Conservation (phyloP, 2,113 vertebrate genomes). For the Proteles cristata region DNA sequence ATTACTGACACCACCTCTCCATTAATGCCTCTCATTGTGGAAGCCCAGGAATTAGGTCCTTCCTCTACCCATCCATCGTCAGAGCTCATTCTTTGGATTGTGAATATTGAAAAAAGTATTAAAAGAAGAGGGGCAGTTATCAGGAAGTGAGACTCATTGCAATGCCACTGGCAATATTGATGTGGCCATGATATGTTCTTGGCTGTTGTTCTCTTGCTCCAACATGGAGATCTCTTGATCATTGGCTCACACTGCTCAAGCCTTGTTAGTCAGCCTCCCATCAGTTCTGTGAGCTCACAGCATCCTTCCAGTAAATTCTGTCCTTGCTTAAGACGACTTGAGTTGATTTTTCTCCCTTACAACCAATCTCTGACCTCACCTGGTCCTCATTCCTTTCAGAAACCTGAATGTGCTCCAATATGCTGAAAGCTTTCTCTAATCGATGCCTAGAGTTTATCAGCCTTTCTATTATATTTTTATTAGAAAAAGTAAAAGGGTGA, state of each 20-base stretch:
- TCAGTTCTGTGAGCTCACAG: not conserved
- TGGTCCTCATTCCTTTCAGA: not conserved
- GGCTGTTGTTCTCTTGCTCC: not conserved
- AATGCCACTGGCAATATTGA: fast-evolving
- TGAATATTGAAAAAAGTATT: not conserved
- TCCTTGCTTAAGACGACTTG: not conserved
- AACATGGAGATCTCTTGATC: not conserved
- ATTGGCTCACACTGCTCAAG: not conserved
- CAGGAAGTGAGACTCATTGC: not conserved
- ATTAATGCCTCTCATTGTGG: not conserved
- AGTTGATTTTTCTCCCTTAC: not conserved
- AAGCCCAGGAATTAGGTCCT: not conserved
- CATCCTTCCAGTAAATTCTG: not conserved
- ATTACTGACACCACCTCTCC: not conserved
- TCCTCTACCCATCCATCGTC: not conserved
- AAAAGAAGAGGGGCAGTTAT: no score
- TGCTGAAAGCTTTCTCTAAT: not conserved
- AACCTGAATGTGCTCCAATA: not conserved
- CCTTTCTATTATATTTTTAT: not conserved
- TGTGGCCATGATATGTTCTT: not conserved
- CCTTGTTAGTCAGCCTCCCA: not conserved
- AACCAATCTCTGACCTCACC: not conserved
- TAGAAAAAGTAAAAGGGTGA: not conserved
- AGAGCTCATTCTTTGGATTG: not conserved
- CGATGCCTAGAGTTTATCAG: not conserved